Evolutionary conservation across 2,113 vertebrate species (phyloP).

Genomic region (Ardeotis arabs): DNA sequence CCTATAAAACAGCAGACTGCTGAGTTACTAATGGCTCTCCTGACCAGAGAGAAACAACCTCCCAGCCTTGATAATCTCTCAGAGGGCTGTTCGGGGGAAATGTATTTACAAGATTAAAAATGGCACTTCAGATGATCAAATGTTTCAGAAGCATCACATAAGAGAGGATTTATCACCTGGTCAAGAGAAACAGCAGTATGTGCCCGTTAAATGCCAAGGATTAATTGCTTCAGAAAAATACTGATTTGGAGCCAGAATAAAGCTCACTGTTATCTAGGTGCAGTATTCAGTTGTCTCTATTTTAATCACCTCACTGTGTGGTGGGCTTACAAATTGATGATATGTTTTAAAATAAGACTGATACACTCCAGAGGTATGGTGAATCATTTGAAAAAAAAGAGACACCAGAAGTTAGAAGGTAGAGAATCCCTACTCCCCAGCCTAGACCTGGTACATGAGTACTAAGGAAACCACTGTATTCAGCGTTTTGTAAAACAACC

Average conservation of each 20-base stretch:
- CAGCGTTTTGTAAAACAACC: neutral
- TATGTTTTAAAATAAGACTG: neutral
- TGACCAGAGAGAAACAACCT: slow-evolving; percentile 36
- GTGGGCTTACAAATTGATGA: neutral
- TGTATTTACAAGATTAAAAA: slow-evolving; percentile 57
- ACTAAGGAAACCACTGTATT: neutral
- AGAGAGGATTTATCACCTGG: slow-evolving; percentile 38
- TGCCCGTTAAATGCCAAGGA: slow-evolving; percentile 44
- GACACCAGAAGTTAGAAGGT: neutral
- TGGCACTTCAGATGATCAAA: slow-evolving; percentile 65
- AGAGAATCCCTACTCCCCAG: neutral
- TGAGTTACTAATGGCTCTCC: slow-evolving; percentile 65
- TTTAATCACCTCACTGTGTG: neutral
- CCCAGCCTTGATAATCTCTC: slow-evolving; percentile 68
- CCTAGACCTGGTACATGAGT: neutral
- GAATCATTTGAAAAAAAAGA: neutral
- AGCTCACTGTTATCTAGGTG: neutral
- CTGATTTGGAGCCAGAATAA: slow-evolving; percentile 43
- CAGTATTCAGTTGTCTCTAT: slow-evolving; percentile 13
- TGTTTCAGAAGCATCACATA: slow-evolving; percentile 27
- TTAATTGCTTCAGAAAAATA: slow-evolving; percentile 58
- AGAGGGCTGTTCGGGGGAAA: slow-evolving; percentile 35
- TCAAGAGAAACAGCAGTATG: slow-evolving; percentile 41
- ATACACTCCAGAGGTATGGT: neutral
- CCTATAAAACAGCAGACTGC: slow-evolving; percentile 7